Percentiles rank a stretch among this genome's conserved stretches.
phyloP scores from a whole-genome alignment of 2,888 invertebrate genomes.

The Drosophila kuntzei region DNA sequence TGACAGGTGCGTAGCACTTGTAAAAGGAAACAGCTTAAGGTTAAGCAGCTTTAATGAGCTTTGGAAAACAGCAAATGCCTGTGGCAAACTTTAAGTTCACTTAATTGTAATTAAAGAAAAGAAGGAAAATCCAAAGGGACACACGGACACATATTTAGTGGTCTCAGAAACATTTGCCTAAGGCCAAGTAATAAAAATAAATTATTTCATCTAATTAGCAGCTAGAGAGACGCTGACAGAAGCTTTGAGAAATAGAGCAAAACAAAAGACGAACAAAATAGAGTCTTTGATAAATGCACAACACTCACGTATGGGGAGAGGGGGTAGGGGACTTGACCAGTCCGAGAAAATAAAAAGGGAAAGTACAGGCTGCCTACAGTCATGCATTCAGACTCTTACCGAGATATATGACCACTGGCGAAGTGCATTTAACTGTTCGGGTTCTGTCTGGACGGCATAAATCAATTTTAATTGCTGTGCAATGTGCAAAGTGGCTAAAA shows the following conservation, averaged over 20 bases:
- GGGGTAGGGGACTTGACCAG: background rate
- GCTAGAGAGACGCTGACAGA: conserved; percentile 42
- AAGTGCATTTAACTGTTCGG: conserved; percentile 76
- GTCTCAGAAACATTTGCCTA: conserved; percentile 56
- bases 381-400: conserved; percentile 30
- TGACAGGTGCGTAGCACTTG: conserved; percentile 43
- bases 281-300: conserved; percentile 48
- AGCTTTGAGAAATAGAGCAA: conserved; percentile 15
- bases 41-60: conserved; percentile 42
- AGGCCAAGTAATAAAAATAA: conserved; percentile 71
- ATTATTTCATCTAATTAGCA: conserved; percentile 71
- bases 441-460: conserved; percentile 75
- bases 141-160: conserved; percentile 37
- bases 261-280: conserved; percentile 17
- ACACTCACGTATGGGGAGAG: conserved; percentile 32
- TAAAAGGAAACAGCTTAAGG: conserved; percentile 31
- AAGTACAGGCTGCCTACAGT: conserved; percentile 30
- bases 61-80: conserved; percentile 8
- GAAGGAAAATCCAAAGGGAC: conserved; percentile 1
- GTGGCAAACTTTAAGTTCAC: conserved; percentile 48
- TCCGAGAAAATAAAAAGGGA: conserved; percentile 35
- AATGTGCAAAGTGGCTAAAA: conserved; percentile 69
- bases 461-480: conserved; percentile 78
- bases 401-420: conserved; percentile 59
- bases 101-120: conserved; percentile 66